phyloP scores from a whole-genome alignment of 2,797 vertebrate genomes.

The Discoglossus pictus region DNA sequence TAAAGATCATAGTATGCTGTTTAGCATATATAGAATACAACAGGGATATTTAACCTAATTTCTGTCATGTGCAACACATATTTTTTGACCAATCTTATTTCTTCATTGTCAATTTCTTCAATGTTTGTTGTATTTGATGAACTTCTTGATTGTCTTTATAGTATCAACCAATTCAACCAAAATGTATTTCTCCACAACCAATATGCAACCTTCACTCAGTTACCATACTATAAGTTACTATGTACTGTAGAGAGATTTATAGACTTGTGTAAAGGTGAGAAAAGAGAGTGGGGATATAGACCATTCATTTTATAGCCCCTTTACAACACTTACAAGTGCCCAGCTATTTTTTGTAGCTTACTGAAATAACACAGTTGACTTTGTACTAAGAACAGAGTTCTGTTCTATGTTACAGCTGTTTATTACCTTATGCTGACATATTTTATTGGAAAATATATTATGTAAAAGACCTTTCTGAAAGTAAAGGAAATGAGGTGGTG shows the following conservation, averaged over 20 bases:
- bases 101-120: too few relatives aligned
- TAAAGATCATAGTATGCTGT: too few relatives aligned
- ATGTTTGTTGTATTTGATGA: too few relatives aligned
- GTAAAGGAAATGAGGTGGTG: conserved; percentile 70
- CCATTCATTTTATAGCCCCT: conserved; percentile 44
- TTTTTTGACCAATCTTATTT: too few relatives aligned
- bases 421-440: conserved; percentile 65
- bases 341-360: conserved; percentile 49
- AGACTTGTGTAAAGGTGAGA: conserved; percentile 29
- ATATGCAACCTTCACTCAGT: too few relatives aligned
- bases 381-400: conserved; percentile 56
- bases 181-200: too few relatives aligned
- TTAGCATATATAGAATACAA: too few relatives aligned
- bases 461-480: conserved; percentile 65
- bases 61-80: too few relatives aligned
- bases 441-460: conserved; percentile 69
- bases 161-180: too few relatives aligned
- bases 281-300: conserved; percentile 38
- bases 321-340: conserved; percentile 40
- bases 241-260: conserved; percentile 37
- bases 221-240: too few relatives aligned
- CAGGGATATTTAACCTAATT: too few relatives aligned
- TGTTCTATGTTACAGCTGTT: conserved; percentile 64
- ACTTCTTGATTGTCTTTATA: too few relatives aligned
- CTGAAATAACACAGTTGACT: conserved; percentile 50